phyloP scores from a whole-genome alignment of 2,797 vertebrate species.

The Rhinophrynus dorsalis region DNA sequence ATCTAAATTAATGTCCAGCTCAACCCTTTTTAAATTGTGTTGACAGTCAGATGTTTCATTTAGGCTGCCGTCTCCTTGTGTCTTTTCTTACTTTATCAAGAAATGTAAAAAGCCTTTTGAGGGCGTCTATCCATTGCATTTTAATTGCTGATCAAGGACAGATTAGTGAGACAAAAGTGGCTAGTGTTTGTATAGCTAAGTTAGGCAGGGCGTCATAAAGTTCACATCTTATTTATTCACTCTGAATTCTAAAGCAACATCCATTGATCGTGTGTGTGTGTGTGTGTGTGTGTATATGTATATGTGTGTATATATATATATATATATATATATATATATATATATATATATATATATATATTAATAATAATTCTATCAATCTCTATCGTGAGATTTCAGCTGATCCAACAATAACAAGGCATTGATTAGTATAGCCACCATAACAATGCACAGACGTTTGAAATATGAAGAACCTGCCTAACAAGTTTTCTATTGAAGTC shows the following conservation, averaged over 20 bases:
- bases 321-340: too few species aligned
- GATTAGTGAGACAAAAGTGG: constrained; percentile 83
- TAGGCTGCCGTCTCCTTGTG: constrained; percentile 51
- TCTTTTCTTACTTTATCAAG: constrained; percentile 60
- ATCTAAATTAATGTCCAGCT: neutral
- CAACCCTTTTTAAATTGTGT: constrained; percentile 44
- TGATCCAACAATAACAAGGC: constrained; percentile 57
- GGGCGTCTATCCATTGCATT: constrained; percentile 74
- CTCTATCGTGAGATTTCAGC: constrained; percentile 57
- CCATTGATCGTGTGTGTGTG: constrained; percentile 60
- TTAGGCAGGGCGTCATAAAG: constrained; percentile 72
- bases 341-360: too few species aligned
- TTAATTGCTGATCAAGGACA: constrained; percentile 88
- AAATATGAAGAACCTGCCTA: constrained; percentile 72
- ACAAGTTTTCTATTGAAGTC: constrained; percentile 59
- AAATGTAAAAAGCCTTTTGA: constrained; percentile 66
- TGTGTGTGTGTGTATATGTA: too few species aligned
- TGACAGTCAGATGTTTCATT: constrained; percentile 53
- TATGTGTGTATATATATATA: too few species aligned
- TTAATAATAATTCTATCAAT: too few species aligned
- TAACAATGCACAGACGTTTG: constrained; percentile 59
- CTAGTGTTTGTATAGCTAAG: constrained; percentile 76
- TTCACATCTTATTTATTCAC: constrained; percentile 68
- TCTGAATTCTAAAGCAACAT: constrained; percentile 54
- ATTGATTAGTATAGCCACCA: constrained; percentile 57